Percentiles rank a stretch among this genome's conserved stretches.
Evolutionary conservation across 2,888 invertebrate genomes (phyloP).

Genomic region (Drosophila putrida): DNA sequence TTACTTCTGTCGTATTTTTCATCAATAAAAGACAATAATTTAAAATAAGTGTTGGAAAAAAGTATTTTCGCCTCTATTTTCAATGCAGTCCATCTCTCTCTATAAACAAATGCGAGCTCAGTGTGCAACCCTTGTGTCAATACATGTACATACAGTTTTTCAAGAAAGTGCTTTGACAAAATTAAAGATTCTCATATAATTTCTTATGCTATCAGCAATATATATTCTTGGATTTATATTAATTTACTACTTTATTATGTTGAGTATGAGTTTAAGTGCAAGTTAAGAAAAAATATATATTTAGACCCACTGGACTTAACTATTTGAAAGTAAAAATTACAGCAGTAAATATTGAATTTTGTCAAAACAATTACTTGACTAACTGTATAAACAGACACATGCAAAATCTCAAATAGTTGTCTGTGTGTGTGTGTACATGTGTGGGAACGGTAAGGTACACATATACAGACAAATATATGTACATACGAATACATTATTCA

Average conservation of each 20-base stretch:
- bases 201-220: too few species aligned
- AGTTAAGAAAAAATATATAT: too few species aligned
- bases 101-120: slow-evolving; percentile 17
- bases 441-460: slow-evolving; percentile 10
- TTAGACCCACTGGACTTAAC: too few species aligned
- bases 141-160: neutral
- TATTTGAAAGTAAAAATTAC: too few species aligned
- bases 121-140: slow-evolving; percentile 17
- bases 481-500: slow-evolving; percentile 18
- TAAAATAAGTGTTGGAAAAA: slow-evolving; percentile 6
- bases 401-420: neutral
- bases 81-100: slow-evolving; percentile 13
- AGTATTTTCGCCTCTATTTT: slow-evolving; percentile 4
- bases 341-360: too few species aligned
- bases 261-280: too few species aligned
- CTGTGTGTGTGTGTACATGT: slow-evolving; percentile 2
- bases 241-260: too few species aligned
- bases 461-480: neutral
- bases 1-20: neutral
- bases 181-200: too few species aligned
- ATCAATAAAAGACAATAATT: slow-evolving; percentile 1
- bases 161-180: too few species aligned
- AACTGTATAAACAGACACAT: too few species aligned
- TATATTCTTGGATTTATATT: too few species aligned
- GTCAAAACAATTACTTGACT: too few species aligned